Percentiles rank a stretch among this genome's conserved stretches.
These are phyloP conservation scores for Scaptomyza montana DNA, from an alignment of 1,140 invertebrate species.

Conservation along the genomic window DNA sequence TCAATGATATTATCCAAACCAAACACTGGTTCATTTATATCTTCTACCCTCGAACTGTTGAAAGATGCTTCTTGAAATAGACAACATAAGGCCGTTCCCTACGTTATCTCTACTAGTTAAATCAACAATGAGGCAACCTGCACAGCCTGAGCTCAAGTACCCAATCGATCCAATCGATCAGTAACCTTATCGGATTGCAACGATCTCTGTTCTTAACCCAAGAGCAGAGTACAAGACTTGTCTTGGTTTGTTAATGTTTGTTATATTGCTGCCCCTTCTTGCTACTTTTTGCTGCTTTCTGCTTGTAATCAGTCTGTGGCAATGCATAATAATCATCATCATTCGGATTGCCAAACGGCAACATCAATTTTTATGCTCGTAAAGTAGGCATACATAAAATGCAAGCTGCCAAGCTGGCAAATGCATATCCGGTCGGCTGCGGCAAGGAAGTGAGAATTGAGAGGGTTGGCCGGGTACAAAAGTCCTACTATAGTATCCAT, in stretches of 20 bases:
- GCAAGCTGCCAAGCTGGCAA: conserved; percentile 51
- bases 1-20: conserved; percentile 31
- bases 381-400: conserved; percentile 48
- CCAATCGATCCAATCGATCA: conserved; percentile 31
- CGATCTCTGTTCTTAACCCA: conserved; percentile 3
- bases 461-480: conserved; percentile 31
- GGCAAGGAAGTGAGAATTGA: conserved; percentile 41
- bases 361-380: conserved; percentile 64
- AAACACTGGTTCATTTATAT: conserved; percentile 5
- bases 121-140: conserved; percentile 21
- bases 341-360: conserved; percentile 27
- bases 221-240: too few species aligned
- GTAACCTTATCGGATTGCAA: conserved; percentile 36
- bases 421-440: conserved; percentile 71
- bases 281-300: background rate
- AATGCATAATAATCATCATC: conserved; percentile 61
- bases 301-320: conserved; percentile 71
- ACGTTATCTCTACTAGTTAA: conserved; percentile 15
- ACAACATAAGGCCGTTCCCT: background rate
- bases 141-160: conserved; percentile 5
- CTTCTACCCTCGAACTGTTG: conserved; percentile 3
- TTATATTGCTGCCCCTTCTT: background rate
- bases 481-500: conserved; percentile 16
- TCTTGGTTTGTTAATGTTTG: too few species aligned
- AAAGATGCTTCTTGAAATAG: conserved; percentile 30